Conservation (phyloP, 2,888 invertebrate species). For the Eurytoma californica region DNA sequence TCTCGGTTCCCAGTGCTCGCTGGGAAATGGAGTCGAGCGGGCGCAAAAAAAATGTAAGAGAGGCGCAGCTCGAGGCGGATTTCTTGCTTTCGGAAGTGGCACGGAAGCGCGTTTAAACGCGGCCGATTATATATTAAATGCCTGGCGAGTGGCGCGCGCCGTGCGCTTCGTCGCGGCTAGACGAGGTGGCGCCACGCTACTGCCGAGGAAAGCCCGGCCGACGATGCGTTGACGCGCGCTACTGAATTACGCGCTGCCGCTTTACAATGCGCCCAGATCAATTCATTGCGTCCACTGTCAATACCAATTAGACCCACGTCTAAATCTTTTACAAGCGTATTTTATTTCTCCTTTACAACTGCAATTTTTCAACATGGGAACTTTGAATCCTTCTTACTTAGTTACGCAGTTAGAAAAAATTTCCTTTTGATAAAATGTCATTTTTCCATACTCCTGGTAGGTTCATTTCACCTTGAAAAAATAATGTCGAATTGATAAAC, state of each 20-base stretch:
- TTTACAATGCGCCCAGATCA: no score
- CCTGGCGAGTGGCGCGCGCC: neutral
- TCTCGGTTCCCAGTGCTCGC: constrained; percentile 47
- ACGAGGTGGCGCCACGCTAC: constrained; percentile 68
- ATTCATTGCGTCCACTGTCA: no score
- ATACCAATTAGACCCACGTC: no score
- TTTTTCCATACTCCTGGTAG: no score
- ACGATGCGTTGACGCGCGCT: constrained; percentile 67
- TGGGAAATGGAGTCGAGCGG: neutral
- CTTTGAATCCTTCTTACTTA: no score
- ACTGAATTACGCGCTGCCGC: constrained; percentile 58
- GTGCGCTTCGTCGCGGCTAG: constrained; percentile 22
- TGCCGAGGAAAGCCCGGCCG: constrained; percentile 58
- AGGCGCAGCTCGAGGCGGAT: neutral
- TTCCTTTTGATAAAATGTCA: no score
- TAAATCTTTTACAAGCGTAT: no score
- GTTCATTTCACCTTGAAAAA: no score
- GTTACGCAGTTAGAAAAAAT: no score
- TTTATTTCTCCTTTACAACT: no score
- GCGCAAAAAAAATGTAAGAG: neutral
- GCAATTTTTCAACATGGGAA: no score
- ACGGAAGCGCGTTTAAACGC: constrained; percentile 54
- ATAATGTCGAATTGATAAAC: no score
- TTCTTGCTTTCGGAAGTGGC: constrained; percentile 57
- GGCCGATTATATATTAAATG: constrained; percentile 35